Evolutionary conservation across 2,797 vertebrate genomes (phyloP).

Genomic region (Eutrigla gurnardus): DNA sequence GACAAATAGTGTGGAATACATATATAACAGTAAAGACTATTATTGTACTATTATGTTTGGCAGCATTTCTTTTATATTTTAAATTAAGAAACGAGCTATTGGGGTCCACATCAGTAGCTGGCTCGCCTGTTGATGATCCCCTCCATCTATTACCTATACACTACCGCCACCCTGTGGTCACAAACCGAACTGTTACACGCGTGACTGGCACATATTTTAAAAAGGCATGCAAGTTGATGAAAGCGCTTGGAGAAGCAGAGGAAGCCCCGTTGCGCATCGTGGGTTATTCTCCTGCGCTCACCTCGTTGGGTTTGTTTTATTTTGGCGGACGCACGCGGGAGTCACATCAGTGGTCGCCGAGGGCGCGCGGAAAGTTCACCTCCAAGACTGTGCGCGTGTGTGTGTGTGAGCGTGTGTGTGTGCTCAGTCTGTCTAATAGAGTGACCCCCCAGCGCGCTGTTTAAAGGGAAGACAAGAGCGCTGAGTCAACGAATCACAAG

Average conservation of each 20-base stretch:
- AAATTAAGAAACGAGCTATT: no score
- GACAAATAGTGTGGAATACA: no score
- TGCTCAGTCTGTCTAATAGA: constrained; percentile 60
- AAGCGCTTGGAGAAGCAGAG: constrained; percentile 56
- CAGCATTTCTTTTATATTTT: background rate
- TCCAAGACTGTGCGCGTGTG: constrained; percentile 6
- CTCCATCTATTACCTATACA: constrained; percentile 12
- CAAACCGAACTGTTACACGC: constrained; percentile 28
- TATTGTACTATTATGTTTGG: background rate
- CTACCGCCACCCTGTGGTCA: constrained; percentile 70
- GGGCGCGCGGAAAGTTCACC: constrained; percentile 51
- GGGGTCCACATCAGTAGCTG: background rate
- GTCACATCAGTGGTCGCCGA: constrained; percentile 27
- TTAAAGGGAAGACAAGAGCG: constrained; percentile 79
- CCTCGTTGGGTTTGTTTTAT: constrained; percentile 22
- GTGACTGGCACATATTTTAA: constrained; percentile 48
- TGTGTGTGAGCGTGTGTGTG: constrained; percentile 8
- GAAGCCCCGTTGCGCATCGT: constrained; percentile 44
- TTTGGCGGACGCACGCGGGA: constrained; percentile 36
- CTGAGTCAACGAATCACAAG: constrained; percentile 78
- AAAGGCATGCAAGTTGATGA: constrained; percentile 59
- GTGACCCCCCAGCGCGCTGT: constrained; percentile 76
- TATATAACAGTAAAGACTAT: background rate
- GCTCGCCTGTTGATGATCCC: constrained; percentile 12
- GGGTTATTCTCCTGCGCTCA: constrained; percentile 18